Evolutionary conservation across 2,113 vertebrate genomes (phyloP).

Genomic region (Ptilorrhoa leucosticta): DNA sequence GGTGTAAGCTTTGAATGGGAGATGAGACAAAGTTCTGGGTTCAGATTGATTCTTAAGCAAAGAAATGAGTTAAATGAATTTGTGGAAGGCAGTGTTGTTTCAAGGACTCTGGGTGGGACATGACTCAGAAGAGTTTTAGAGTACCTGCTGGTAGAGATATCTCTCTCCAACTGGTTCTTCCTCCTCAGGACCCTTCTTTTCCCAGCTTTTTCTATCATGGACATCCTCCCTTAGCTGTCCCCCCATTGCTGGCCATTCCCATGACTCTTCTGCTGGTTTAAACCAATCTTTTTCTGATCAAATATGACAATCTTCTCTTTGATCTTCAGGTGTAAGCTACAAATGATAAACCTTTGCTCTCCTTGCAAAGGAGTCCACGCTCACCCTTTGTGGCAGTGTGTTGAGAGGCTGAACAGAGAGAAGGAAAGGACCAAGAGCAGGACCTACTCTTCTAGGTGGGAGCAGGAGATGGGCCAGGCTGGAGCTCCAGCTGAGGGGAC

Average conservation of each 20-base stretch:
- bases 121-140: not conserved
- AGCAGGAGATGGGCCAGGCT: not conserved
- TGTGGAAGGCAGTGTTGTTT: not conserved
- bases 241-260: not conserved
- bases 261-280: not conserved
- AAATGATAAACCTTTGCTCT: not conserved
- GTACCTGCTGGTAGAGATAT: not conserved
- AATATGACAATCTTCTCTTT: not conserved
- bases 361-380: not conserved
- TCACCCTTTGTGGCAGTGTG: fast-evolving
- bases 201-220: not conserved
- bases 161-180: not conserved
- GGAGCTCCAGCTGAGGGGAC: not conserved
- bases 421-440: not conserved
- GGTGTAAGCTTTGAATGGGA: not conserved
- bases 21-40: not conserved
- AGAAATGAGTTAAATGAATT: not conserved
- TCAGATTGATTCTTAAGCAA: not conserved
- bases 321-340: too few relatives aligned
- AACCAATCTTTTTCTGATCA: not conserved
- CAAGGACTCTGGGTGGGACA: not conserved
- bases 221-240: not conserved
- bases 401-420: not conserved
- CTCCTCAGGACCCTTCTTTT: not conserved
- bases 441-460: not conserved